Evolutionary conservation across 2,113 vertebrate genomes (phyloP).

Genomic region (Gavialis gangeticus): DNA sequence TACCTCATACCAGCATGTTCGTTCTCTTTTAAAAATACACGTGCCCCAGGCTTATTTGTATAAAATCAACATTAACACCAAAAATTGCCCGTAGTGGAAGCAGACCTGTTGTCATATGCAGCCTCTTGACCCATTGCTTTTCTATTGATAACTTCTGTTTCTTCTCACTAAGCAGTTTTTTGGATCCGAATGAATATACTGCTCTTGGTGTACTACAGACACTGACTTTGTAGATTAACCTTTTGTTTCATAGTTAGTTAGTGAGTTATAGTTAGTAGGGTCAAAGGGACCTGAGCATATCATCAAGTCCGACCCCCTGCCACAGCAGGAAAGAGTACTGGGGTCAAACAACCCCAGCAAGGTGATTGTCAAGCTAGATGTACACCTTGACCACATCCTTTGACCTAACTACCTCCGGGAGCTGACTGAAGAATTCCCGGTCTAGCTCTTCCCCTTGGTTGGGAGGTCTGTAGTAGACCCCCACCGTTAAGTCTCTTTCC

Average conservation of each 20-base stretch:
- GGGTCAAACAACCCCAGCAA: no score
- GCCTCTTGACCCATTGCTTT: not conserved
- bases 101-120: not conserved
- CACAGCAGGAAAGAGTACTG: no score
- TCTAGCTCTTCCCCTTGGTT: no score
- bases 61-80: slow-evolving; percentile 14
- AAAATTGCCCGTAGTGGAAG: slow-evolving; percentile 20
- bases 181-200: slow-evolving; percentile 4
- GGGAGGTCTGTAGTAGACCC: no score
- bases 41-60: slow-evolving; percentile 42
- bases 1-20: slow-evolving; percentile 14
- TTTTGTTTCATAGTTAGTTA: not conserved
- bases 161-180: not conserved
- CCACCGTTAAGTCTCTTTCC: no score
- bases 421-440: no score
- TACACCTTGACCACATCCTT: no score
- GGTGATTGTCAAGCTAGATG: no score
- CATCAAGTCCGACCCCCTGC: no score
- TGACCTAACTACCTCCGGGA: no score
- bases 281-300: no score
- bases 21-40: slow-evolving; percentile 33
- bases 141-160: not conserved
- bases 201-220: not conserved
- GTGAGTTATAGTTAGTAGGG: no score
- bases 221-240: slow-evolving; percentile 43